phyloP scores from a whole-genome alignment of 1,140 invertebrate species.

The Leptonema lineaticorne region DNA sequence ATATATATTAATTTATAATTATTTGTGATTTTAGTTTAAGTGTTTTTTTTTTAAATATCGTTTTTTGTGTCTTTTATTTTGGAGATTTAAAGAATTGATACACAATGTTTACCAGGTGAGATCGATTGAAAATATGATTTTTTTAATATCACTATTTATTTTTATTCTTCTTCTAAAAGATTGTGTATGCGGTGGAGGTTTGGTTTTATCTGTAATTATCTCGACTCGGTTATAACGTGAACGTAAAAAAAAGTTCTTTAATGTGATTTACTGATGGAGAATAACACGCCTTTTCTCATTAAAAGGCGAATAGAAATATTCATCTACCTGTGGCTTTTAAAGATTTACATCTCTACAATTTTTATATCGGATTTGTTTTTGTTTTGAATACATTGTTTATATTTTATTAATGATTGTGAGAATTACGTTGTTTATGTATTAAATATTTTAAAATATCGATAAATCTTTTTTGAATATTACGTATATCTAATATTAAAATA shows the following conservation, averaged over 20 bases:
- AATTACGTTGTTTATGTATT: no score
- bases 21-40: background rate
- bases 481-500: no score
- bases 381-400: no score
- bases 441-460: no score
- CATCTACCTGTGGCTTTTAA: background rate
- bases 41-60: no score
- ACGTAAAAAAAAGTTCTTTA: background rate
- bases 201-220: conserved; percentile 14
- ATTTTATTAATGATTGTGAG: no score
- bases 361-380: no score
- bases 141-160: background rate
- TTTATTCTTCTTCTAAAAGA: background rate
- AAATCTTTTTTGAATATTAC: no score
- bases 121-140: background rate
- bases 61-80: no score
- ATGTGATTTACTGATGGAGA: conserved; percentile 15
- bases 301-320: background rate
- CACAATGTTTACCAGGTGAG: conserved; percentile 20
- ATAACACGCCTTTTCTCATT: conserved; percentile 16
- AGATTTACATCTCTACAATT: background rate
- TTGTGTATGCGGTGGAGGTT: background rate
- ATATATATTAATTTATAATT: no score
- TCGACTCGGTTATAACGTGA: background rate
- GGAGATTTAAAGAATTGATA: background rate